phyloP scores from a whole-genome alignment of 2,797 vertebrate species.

The Geotrypetes seraphini region DNA sequence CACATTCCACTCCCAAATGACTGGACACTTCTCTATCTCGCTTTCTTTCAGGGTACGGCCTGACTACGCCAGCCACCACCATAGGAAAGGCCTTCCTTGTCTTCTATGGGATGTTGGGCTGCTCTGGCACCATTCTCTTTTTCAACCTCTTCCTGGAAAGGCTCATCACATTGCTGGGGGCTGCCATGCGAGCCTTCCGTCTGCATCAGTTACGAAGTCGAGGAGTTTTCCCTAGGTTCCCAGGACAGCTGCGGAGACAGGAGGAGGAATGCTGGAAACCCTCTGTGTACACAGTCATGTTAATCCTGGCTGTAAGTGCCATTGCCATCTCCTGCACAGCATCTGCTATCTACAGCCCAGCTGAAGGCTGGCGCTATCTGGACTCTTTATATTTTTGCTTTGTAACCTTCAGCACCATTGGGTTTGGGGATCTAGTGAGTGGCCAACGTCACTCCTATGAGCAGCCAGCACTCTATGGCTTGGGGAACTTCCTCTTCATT shows the following conservation, averaged over 20 bases:
- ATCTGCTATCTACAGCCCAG: neutral
- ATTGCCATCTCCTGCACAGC: neutral
- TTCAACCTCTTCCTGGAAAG: slow-evolving; percentile 1
- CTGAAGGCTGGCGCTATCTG: neutral
- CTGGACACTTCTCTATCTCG: too few relatives aligned
- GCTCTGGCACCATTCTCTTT: neutral
- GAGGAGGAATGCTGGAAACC: neutral
- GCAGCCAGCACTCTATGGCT: neutral
- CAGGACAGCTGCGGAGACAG: neutral
- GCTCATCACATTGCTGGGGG: neutral
- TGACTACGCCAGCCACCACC: neutral
- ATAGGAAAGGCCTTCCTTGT: neutral
- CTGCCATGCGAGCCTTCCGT: neutral
- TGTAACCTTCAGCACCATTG: neutral
- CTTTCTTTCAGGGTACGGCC: neutral
- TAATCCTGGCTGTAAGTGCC: neutral
- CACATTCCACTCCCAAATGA: too few relatives aligned
- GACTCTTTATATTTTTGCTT: slow-evolving; percentile 1
- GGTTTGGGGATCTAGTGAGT: neutral
- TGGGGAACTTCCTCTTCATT: neutral
- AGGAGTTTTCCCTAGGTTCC: neutral
- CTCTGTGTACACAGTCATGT: neutral
- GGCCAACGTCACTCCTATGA: neutral
- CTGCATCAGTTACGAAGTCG: neutral
- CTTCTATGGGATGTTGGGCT: neutral